Base-by-base conservation (phyloP, 1,140 invertebrate species). In the Cyclargus thomasi region DNA sequence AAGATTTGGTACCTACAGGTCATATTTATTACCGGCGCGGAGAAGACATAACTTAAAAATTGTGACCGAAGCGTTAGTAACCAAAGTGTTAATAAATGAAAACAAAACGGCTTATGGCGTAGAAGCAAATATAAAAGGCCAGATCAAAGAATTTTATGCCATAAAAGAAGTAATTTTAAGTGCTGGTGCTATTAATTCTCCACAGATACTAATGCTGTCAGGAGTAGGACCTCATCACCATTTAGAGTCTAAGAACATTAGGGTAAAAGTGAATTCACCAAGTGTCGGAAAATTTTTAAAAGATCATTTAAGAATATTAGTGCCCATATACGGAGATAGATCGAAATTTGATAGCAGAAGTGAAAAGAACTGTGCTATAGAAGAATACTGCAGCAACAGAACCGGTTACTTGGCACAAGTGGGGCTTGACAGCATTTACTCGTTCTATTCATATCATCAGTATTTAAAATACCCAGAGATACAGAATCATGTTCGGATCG, bases 241-340 rank as follows among this genome's bases (percentile, higher is more conserved):
- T 69, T 73, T 90, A 20, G 8, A 75, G 70, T 75, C 81, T 29
- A 73, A 89, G 5, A 84, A 86, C n/a, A 92, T 95, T 18, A 47
- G 76, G 0, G 76, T 92, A 0, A 77, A 92, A n/a, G 68, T 87
- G 29, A 92, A 95, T 77, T 87, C 94, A 3, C 92, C 93, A 0
- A 72, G 93, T 23, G 95, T 96, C 1, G 95, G 95, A 0, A 78
- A 93, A 65, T 95, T 96, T 84, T 91, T 96, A 1, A 92, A 94
- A 74, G 93, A 94, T 75, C 93, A 94, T 70, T 55, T 70, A 53
- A 69, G 66, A 23, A 68, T 85, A 20, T 80, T 78, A 21, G 65
- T 89, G 4, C 68, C 72, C 6, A 79, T 87, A 63, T 80, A 69
- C 36, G 77, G 74, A 5, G 74, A 85, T 65, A 65, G 78, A 72